phyloP scores from a whole-genome alignment of 2,888 invertebrate genomes.

The Caenorhabditis angaria region DNA sequence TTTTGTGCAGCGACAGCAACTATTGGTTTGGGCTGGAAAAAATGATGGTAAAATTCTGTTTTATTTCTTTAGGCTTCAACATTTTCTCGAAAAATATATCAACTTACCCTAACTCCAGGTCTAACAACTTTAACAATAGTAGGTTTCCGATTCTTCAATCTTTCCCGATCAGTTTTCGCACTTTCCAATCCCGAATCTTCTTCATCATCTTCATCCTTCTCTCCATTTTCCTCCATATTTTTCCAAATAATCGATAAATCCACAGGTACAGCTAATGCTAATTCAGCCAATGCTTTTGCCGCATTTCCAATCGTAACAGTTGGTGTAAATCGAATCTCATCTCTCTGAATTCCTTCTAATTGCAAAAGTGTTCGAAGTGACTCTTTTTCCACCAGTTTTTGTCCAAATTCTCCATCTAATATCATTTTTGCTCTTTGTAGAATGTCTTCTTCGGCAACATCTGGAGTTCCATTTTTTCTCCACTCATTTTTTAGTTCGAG shows the following conservation, averaged over 20 bases:
- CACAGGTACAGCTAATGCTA: slow-evolving; percentile 49
- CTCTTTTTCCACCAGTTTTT: slow-evolving; percentile 40
- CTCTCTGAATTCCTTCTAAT: slow-evolving; percentile 37
- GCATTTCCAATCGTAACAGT: slow-evolving; percentile 55
- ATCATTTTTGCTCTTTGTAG: slow-evolving; percentile 29
- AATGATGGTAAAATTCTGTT: no score
- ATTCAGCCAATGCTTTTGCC: slow-evolving; percentile 54
- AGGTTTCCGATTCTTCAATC: slow-evolving; percentile 11
- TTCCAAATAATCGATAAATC: slow-evolving; percentile 43
- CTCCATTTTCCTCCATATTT: slow-evolving; percentile 6
- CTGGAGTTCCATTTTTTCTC: slow-evolving; percentile 46
- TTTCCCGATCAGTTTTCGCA: background rate
- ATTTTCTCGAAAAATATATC: background rate
- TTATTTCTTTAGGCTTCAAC: background rate
- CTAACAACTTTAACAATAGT: slow-evolving; percentile 50
- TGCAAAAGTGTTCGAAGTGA: slow-evolving; percentile 41
- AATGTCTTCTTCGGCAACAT: slow-evolving; percentile 47
- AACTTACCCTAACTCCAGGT: slow-evolving; percentile 27
- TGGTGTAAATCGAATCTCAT: slow-evolving; percentile 42
- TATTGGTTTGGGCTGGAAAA: slow-evolving; percentile 2
- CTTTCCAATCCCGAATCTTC: slow-evolving; percentile 6
- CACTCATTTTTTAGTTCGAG: slow-evolving; percentile 39
- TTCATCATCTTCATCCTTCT: slow-evolving; percentile 12
- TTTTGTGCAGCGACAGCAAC: background rate
- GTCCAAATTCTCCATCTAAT: slow-evolving; percentile 20